phyloP scores from a whole-genome alignment of 2,888 invertebrate genomes.

The Diadegma fenestrale region DNA sequence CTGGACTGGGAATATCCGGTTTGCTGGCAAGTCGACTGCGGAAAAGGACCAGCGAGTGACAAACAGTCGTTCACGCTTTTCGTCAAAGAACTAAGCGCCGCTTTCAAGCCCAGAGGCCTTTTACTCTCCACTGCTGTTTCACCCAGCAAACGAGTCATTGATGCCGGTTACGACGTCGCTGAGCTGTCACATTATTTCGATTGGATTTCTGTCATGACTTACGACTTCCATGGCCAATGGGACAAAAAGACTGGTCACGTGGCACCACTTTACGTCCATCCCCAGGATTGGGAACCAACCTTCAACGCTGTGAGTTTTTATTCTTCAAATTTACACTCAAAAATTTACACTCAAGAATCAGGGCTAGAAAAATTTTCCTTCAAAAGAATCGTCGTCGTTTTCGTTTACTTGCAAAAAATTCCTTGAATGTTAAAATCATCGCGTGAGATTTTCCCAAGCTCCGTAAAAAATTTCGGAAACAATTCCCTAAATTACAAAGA shows the following conservation, averaged over 20 bases:
- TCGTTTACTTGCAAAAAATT: too few relatives aligned
- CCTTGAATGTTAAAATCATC: too few relatives aligned
- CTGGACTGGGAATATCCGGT: conserved; percentile 98
- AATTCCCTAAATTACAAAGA: background rate
- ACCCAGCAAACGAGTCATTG: conserved; percentile 93
- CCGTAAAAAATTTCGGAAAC: too few relatives aligned
- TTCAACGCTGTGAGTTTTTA: conserved; percentile 90
- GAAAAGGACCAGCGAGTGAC: conserved; percentile 92
- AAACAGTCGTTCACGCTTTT: conserved; percentile 92
- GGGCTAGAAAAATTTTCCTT: too few relatives aligned
- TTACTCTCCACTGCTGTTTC: conserved; percentile 94
- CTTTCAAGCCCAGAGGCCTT: conserved; percentile 90
- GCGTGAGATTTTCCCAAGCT: too few relatives aligned
- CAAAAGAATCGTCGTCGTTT: too few relatives aligned
- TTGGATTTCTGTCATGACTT: conserved; percentile 96
- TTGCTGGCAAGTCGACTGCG: conserved; percentile 95
- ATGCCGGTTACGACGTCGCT: conserved; percentile 94
- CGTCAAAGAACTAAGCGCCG: conserved; percentile 90
- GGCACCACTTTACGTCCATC: conserved; percentile 93
- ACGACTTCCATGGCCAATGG: conserved; percentile 97
- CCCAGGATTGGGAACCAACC: conserved; percentile 90
- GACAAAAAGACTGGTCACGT: conserved; percentile 96
- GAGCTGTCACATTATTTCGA: conserved; percentile 91
- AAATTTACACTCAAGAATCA: too few relatives aligned
- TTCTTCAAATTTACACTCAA: too few relatives aligned